phyloP scores from a whole-genome alignment of 2,888 invertebrate species.

The Myathropa florea region DNA sequence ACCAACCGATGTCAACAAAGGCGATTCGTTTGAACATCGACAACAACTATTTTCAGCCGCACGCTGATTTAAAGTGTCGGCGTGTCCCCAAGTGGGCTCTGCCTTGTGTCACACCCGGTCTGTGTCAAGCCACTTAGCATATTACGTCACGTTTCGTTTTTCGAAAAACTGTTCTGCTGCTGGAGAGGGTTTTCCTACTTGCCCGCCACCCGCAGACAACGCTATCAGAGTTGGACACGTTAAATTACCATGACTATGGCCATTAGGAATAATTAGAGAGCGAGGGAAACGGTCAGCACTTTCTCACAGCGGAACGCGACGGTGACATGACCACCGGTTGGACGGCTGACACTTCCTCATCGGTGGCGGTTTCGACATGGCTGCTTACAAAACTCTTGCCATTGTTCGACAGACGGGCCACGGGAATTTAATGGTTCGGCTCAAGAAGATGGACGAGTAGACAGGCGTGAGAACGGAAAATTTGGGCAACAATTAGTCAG shows the following conservation, averaged over 20 bases:
- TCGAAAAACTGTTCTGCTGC: neutral
- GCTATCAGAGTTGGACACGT: neutral
- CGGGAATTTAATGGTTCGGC: neutral
- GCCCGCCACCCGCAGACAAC: neutral
- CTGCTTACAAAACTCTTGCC: neutral
- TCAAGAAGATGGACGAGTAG: neutral
- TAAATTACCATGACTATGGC: constrained; percentile 15
- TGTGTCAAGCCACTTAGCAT: neutral
- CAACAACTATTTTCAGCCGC: constrained; percentile 26
- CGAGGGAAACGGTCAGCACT: constrained; percentile 30
- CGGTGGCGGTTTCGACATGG: neutral
- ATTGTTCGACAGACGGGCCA: neutral
- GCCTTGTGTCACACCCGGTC: neutral
- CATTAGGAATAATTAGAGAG: constrained; percentile 44
- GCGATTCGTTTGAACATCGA: constrained; percentile 25
- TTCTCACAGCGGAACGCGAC: constrained; percentile 10
- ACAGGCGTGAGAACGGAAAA: neutral
- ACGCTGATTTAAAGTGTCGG: constrained; percentile 34
- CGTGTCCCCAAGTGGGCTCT: neutral
- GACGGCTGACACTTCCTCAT: constrained; percentile 5
- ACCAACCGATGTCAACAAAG: neutral
- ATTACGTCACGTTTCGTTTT: neutral
- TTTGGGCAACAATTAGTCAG: neutral
- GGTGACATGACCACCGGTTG: constrained; percentile 3
- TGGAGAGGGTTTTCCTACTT: neutral